Evolutionary conservation across 2,888 invertebrate species (phyloP).

Genomic region (Drosophila mayaguana): DNA sequence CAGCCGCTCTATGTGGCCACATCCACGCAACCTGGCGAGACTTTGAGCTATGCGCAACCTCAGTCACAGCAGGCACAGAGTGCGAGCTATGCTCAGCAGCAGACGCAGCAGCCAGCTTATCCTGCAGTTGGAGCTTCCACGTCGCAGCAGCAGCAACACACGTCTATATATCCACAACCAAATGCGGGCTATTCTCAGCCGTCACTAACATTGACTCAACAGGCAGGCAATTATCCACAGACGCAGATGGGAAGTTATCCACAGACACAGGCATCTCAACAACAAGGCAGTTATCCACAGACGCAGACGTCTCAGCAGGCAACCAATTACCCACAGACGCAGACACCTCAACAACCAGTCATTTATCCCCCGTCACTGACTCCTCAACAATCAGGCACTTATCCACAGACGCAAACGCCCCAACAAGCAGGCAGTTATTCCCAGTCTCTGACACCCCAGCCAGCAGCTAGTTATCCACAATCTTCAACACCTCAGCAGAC

Average conservation of each 20-base stretch:
- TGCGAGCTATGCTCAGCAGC: constrained; percentile 10
- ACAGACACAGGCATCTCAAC: background rate
- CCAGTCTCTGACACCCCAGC: constrained; percentile 9
- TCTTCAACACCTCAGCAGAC: constrained; percentile 5
- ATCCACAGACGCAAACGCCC: constrained; percentile 20
- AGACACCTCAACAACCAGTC: constrained; percentile 14
- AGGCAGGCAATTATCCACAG: background rate
- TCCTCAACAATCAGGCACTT: background rate
- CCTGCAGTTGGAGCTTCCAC: constrained; percentile 15
- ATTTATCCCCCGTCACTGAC: background rate
- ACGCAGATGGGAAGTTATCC: constrained; percentile 15
- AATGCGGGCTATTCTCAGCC: constrained; percentile 23
- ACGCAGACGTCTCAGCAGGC: constrained; percentile 18
- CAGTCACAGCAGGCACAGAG: constrained; percentile 2
- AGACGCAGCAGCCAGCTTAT: constrained; percentile 17
- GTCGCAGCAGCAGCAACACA: constrained; percentile 9
- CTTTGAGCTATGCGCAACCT: constrained; percentile 21
- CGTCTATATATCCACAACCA: constrained; percentile 23
- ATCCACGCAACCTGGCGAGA: constrained; percentile 30
- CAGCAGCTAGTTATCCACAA: constrained; percentile 17
- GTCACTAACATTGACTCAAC: constrained; percentile 23
- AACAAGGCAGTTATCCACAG: constrained; percentile 12
- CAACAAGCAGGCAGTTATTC: constrained; percentile 9
- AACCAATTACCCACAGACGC: constrained; percentile 23
- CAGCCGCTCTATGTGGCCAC: constrained; percentile 78